These are phyloP conservation scores for Panopea generosa DNA, from an alignment of 2,888 invertebrate genomes.

Conservation along the genomic window DNA sequence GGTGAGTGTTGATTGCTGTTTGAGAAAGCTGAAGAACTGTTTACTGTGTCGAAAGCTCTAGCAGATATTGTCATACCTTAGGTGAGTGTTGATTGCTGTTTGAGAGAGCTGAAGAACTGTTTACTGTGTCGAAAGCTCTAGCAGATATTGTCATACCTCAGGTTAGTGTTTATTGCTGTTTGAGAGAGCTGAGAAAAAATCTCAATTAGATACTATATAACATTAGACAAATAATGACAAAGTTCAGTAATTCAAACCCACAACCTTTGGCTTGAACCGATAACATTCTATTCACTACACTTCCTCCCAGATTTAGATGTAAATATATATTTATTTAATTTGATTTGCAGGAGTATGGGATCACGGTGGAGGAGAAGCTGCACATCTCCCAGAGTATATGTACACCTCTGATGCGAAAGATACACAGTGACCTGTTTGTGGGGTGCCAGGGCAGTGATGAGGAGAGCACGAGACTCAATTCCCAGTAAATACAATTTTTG, in stretches of 20 bases:
- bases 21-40: slow-evolving; percentile 86
- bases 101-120: slow-evolving; percentile 86
- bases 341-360: slow-evolving; percentile 93
- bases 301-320: no score
- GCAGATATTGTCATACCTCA: slow-evolving; percentile 99
- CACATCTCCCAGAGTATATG: slow-evolving; percentile 99
- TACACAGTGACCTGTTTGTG: slow-evolving; percentile 94
- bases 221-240: no score
- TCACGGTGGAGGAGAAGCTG: slow-evolving; percentile 97
- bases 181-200: no score
- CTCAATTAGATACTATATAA: no score
- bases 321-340: no score
- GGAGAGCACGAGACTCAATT: slow-evolving; percentile 97
- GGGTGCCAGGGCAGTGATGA: slow-evolving; percentile 87
- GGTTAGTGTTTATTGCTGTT: no score
- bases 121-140: slow-evolving; percentile 97
- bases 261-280: no score
- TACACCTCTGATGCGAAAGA: slow-evolving; percentile 97
- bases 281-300: no score
- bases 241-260: no score
- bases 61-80: slow-evolving; percentile 99
- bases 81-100: slow-evolving; percentile 94
- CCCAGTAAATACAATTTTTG: slow-evolving; percentile 90
- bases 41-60: slow-evolving; percentile 97
- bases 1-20: slow-evolving; percentile 94